Conservation (phyloP, 2,888 invertebrate genomes). For the Encarsia formosa region DNA sequence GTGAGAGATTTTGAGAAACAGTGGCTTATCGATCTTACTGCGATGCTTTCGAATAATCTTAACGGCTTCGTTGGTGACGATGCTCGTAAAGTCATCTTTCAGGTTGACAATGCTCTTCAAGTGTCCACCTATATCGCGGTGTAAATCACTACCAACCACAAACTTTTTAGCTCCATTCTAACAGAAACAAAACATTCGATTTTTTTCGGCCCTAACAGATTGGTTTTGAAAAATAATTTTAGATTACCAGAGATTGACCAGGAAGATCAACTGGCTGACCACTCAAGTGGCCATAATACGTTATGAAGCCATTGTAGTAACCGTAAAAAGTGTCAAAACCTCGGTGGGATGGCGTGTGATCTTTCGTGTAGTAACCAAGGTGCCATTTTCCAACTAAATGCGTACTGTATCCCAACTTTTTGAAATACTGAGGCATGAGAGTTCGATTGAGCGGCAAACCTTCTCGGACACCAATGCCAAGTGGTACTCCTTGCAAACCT, state of each 20-base stretch:
- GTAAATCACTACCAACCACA: constrained; percentile 53
- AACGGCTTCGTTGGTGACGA: constrained; percentile 64
- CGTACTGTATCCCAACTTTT: constrained; percentile 53
- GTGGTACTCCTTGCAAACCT: constrained; percentile 57
- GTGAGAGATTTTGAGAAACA: constrained; percentile 78
- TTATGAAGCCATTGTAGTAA: constrained; percentile 76
- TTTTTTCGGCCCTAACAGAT: too few relatives aligned
- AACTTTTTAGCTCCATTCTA: too few relatives aligned
- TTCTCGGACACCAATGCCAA: constrained; percentile 52
- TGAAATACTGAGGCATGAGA: constrained; percentile 54
- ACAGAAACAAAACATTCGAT: too few relatives aligned
- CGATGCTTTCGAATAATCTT: constrained; percentile 57
- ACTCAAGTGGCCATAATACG: constrained; percentile 68
- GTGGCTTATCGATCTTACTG: constrained; percentile 55
- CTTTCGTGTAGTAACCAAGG: constrained; percentile 53
- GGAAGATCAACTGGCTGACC: too few relatives aligned
- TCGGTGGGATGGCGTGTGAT: constrained; percentile 65
- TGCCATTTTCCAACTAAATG: constrained; percentile 60
- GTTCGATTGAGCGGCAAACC: constrained; percentile 54
- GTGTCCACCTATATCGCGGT: constrained; percentile 46
- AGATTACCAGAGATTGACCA: too few relatives aligned
- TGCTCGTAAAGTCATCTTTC: constrained; percentile 65
- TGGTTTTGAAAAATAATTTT: too few relatives aligned
- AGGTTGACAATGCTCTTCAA: constrained; percentile 49
- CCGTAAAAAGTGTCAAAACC: constrained; percentile 83